Percentiles rank a stretch among this genome's conserved stretches.
Conservation (phyloP, 1,140 invertebrate species). For the Lamellibrachia luymesi region DNA sequence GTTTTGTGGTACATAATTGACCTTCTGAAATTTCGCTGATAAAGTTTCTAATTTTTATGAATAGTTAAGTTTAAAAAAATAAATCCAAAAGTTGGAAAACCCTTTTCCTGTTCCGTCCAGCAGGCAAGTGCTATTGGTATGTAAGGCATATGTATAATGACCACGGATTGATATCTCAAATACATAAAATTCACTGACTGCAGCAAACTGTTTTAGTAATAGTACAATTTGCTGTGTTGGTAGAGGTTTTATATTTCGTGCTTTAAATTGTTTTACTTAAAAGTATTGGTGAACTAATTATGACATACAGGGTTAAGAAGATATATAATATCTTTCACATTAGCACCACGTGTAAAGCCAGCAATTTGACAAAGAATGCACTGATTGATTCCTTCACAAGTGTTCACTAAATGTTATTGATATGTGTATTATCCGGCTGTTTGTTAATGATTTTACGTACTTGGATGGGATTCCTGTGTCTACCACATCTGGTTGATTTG, state of each 20-base stretch:
- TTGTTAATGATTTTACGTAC: neutral
- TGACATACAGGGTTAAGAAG: neutral
- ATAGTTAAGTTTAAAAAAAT: too few relatives aligned
- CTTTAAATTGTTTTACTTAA: neutral
- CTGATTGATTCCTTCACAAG: neutral
- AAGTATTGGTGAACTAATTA: neutral
- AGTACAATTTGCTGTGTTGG: neutral
- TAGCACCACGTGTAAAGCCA: neutral
- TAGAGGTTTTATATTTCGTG: neutral
- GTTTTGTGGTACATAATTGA: neutral
- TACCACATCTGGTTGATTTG: neutral
- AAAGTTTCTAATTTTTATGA: neutral
- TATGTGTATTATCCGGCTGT: neutral
- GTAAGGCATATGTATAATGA: neutral
- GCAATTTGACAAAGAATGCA: neutral
- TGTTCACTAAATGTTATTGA: neutral
- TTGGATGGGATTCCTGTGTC: too few relatives aligned
- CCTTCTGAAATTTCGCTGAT: neutral
- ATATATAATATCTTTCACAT: neutral
- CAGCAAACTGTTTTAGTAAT: neutral
- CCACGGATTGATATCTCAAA: neutral
- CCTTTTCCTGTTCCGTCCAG: neutral
- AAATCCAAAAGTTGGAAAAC: too few relatives aligned
- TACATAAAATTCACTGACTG: neutral
- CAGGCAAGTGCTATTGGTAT: neutral